These are phyloP conservation scores for Argyresthia albistria DNA, from an alignment of 2,888 invertebrate species.

Conservation along the genomic window DNA sequence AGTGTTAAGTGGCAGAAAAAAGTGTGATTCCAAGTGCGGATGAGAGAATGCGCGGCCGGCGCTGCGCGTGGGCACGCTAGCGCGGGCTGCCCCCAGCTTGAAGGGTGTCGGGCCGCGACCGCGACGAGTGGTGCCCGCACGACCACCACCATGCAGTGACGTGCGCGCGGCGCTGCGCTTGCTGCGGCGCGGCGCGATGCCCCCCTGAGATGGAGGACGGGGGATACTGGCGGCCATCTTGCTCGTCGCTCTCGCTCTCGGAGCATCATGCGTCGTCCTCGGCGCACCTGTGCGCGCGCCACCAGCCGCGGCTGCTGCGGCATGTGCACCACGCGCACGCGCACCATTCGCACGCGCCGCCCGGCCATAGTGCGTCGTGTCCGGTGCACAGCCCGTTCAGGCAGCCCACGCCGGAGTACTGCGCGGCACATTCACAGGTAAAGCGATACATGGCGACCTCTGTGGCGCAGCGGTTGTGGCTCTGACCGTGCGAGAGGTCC, in stretches of 20 bases:
- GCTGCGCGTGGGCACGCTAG: conserved; percentile 16
- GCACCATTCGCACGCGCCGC: conserved; percentile 48
- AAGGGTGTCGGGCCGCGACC: conserved; percentile 71
- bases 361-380: conserved; percentile 66
- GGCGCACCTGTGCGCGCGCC: conserved; percentile 58
- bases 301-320: conserved; percentile 50
- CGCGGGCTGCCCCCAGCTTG: conserved; percentile 42
- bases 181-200: conserved; percentile 70
- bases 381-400: conserved; percentile 84
- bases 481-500: no score
- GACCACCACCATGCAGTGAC: conserved; percentile 69
- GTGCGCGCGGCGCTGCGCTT: conserved; percentile 67
- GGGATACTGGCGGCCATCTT: conserved; percentile 65
- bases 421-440: conserved; percentile 65
- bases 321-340: conserved; percentile 30
- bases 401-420: conserved; percentile 68
- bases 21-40: conserved; percentile 20
- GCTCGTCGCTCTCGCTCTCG: conserved; percentile 64
- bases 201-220: conserved; percentile 68
- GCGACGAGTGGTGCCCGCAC: conserved; percentile 68
- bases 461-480: no score
- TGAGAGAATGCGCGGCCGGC: conserved; percentile 47
- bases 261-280: conserved; percentile 63
- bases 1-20: conserved; percentile 6
- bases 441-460: no score